Percentiles rank a stretch among this genome's conserved stretches.
phyloP scores from a whole-genome alignment of 2,888 invertebrate genomes.

The Xestoiulus laeticollis region DNA sequence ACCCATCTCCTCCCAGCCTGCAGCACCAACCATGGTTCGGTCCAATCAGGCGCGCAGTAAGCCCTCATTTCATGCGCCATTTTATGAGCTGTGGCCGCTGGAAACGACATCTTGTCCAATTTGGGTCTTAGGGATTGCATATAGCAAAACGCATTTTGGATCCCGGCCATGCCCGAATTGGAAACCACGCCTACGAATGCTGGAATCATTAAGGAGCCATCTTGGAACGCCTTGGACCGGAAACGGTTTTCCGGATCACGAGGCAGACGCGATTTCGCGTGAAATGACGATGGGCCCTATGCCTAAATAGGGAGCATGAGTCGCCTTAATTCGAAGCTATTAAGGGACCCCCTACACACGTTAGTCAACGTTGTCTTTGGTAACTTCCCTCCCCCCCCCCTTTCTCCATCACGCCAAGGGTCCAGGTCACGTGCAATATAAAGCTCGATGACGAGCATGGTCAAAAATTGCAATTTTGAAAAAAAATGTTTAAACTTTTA shows the following conservation, averaged over 20 bases:
- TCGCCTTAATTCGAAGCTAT: neutral
- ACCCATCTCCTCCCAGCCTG: neutral
- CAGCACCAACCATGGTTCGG: neutral
- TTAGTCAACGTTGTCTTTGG: neutral
- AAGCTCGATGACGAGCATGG: no score
- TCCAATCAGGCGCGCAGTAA: slow-evolving; percentile 15
- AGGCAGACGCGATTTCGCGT: slow-evolving; percentile 1
- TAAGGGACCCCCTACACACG: neutral
- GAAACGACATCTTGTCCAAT: slow-evolving; percentile 25
- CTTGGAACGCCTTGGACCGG: neutral
- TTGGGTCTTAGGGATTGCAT: neutral
- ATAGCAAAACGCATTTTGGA: neutral
- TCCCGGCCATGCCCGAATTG: neutral
- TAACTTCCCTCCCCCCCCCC: no score
- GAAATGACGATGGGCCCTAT: neutral
- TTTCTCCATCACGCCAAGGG: no score
- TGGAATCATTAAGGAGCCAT: neutral
- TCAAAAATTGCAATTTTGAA: neutral
- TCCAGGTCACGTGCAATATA: no score
- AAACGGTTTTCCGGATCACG: slow-evolving; percentile 21
- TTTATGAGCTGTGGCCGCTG: neutral
- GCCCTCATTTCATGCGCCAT: slow-evolving; percentile 5
- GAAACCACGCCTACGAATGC: neutral
- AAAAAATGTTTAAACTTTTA: neutral
- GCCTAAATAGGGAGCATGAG: neutral